These are phyloP conservation scores for Pholis gunnellus DNA, from an alignment of 2,113 vertebrate species.

Conservation along the genomic window DNA sequence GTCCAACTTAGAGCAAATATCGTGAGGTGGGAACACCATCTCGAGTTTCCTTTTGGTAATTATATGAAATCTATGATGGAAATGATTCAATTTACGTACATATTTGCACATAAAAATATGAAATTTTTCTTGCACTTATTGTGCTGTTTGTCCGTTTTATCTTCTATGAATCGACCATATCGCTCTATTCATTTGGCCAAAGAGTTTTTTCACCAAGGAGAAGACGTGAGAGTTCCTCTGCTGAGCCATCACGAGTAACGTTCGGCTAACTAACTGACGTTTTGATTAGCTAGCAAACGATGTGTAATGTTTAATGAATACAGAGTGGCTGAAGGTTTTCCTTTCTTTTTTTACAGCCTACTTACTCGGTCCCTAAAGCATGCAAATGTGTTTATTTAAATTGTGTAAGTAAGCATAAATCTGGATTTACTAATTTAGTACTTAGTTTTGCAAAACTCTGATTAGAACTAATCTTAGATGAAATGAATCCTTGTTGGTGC, in stretches of 20 bases:
- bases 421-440: too few species aligned
- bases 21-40: background rate
- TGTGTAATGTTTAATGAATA: background rate
- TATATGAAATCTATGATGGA: background rate
- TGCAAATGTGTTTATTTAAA: background rate
- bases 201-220: background rate
- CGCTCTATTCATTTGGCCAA: background rate
- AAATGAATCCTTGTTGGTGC: too few species aligned
- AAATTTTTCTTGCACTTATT: background rate
- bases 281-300: background rate
- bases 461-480: too few species aligned
- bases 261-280: background rate
- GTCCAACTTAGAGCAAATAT: background rate
- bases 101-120: background rate
- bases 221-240: background rate
- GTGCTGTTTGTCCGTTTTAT: background rate
- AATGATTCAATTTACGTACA: background rate
- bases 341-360: background rate
- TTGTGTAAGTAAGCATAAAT: too few species aligned
- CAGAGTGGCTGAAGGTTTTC: background rate
- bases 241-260: background rate
- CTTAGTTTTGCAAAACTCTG: too few species aligned
- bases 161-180: background rate
- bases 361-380: background rate
- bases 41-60: background rate